Base-by-base conservation (phyloP, 2,888 invertebrate species). In the Athalia circularis region DNA sequence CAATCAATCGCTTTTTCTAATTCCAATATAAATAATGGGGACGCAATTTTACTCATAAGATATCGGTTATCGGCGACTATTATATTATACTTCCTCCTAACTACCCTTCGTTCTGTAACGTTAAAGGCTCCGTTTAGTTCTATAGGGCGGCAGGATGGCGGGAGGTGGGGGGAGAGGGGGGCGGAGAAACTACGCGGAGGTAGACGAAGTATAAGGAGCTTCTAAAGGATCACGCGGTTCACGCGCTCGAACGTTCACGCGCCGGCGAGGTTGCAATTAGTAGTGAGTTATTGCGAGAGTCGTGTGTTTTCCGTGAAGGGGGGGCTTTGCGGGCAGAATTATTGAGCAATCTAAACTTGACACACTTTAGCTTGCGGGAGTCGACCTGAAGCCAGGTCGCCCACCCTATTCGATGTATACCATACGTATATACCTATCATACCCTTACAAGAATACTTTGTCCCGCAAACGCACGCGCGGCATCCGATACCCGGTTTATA, bases 201-300 rank as follows among this genome's bases (percentile, higher is more conserved):
- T 5, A 59, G 59, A 59, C 11, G 45, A 67, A 9, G 61, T 5
- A 77, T 29, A 72, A 9, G 48, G 79, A 43, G 29, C 29, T 29
- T 29, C 29, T 29, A 29, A 29, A 29, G 29, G 29, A 29, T 29
- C 29, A 29, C 29, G 29, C 29, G 61, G 76, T 79, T 65, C 59
- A 50, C 15, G 65, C 48, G 65, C 65, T 65, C 65, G 65, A 65
- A 65, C 52, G 29, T 52, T 54, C 62, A 29, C 29, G 62, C 65
- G 50, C 57, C 65, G 65, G 78, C 48, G 77, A 59, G 50, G 68
- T 57, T 57, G 68, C 68, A 68, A 70, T 59, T 62, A 77, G 68
- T 65, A 62, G 77, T 77, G 68, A 77, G 62, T 77, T 77, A 77
- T 70, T 65, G 77, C 77, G 11, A 70, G 70, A 70, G 70, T 70